phyloP scores from a whole-genome alignment of 2,113 vertebrate genomes.

The Corvus cornix region DNA sequence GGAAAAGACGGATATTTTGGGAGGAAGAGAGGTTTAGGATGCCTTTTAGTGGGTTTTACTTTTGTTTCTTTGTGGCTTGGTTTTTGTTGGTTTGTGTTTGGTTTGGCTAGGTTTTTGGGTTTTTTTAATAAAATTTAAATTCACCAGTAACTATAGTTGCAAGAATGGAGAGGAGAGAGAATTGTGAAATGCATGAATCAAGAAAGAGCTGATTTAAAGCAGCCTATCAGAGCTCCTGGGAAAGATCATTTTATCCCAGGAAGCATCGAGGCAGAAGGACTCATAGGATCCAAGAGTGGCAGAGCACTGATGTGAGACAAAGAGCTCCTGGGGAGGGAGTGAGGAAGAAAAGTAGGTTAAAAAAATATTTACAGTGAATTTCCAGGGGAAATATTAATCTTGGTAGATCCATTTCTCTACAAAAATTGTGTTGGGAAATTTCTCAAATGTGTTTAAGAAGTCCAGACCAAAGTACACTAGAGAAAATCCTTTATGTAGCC shows the following conservation, averaged over 20 bases:
- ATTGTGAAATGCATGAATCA: neutral
- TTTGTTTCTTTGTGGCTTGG: neutral
- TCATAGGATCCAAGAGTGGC: neutral
- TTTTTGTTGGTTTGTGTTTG: neutral
- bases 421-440: neutral
- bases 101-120: neutral
- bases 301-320: slow-evolving; percentile 38
- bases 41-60: accelerated
- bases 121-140: neutral
- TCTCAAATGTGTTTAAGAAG: neutral
- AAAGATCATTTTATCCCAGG: slow-evolving; percentile 18
- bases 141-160: neutral
- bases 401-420: neutral
- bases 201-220: neutral
- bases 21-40: neutral
- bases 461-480: neutral
- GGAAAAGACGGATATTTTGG: neutral
- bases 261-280: slow-evolving; percentile 43
- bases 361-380: slow-evolving; percentile 24
- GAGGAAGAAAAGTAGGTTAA: slow-evolving; percentile 40
- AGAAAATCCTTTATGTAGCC: neutral
- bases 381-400: neutral
- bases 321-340: neutral
- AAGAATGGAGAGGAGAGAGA: neutral
- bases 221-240: neutral